Percentiles rank a stretch among this genome's conserved stretches.
phyloP scores from a whole-genome alignment of 2,888 invertebrate genomes.

The Orchestes rusci region DNA sequence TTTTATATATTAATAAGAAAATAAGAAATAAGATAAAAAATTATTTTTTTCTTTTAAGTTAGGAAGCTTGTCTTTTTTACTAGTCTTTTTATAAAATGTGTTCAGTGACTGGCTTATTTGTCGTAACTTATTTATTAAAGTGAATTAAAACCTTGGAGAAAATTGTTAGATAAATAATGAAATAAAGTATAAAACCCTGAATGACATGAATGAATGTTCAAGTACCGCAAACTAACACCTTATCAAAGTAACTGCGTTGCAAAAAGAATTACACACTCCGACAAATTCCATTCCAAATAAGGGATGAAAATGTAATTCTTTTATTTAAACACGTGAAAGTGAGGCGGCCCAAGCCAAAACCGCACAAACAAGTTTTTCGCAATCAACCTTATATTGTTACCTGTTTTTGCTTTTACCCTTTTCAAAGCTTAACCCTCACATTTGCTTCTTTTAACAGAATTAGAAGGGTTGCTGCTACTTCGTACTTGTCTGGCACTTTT shows the following conservation, averaged over 20 bases:
- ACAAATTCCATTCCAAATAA: not conserved
- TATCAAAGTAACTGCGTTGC: not conserved
- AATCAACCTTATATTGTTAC: constrained; percentile 30
- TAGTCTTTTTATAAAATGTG: too few species aligned
- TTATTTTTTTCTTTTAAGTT: too few species aligned
- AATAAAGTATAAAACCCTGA: too few species aligned
- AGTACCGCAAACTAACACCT: too few species aligned
- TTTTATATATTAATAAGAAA: too few species aligned
- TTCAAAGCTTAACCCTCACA: constrained; percentile 17
- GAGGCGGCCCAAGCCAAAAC: constrained; percentile 18
- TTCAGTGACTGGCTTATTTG: too few species aligned
- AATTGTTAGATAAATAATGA: too few species aligned
- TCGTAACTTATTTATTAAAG: too few species aligned
- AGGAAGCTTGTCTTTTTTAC: too few species aligned
- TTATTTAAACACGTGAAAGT: constrained; percentile 16
- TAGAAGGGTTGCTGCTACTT: constrained; percentile 18
- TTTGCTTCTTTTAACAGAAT: constrained; percentile 25
- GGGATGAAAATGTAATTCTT: constrained; percentile 15
- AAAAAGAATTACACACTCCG: not conserved
- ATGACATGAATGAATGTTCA: too few species aligned
- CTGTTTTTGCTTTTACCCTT: constrained; percentile 27
- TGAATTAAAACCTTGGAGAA: too few species aligned
- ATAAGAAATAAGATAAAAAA: too few species aligned
- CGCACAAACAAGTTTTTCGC: constrained; percentile 31
- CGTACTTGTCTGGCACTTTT: not conserved